These are phyloP conservation scores for Vireo griseus DNA, from an alignment of 2,797 vertebrate species.

Conservation along the genomic window DNA sequence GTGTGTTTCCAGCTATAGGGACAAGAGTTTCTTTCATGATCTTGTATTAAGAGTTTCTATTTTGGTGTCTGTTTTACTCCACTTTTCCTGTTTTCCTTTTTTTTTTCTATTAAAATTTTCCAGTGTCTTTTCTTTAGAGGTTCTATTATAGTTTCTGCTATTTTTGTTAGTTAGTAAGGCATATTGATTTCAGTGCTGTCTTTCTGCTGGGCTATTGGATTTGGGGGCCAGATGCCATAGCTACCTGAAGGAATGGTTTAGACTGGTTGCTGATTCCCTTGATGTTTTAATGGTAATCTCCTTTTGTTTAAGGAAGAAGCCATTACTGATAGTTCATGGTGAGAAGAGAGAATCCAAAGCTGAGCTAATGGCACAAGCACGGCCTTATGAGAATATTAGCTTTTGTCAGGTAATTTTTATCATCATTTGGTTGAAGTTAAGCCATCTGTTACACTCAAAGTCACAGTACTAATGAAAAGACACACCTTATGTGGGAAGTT, in stretches of 20 bases:
- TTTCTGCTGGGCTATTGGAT: not conserved
- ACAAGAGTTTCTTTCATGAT: not conserved
- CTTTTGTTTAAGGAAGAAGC: slow-evolving; percentile 79
- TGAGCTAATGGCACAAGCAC: slow-evolving; percentile 84
- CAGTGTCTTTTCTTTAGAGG: not conserved
- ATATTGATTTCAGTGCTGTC: not conserved
- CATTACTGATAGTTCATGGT: slow-evolving; percentile 89
- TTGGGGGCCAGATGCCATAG: not conserved
- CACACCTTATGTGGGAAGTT: not conserved
- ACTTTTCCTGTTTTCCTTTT: rapidly evolving
- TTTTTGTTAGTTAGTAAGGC: not conserved
- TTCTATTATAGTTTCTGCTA: not conserved
- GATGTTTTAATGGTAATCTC: not conserved
- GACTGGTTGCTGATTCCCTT: not conserved
- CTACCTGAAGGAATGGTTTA: not conserved
- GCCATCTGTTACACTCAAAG: not conserved
- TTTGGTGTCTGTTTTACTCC: not conserved
- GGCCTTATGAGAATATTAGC: slow-evolving; percentile 84
- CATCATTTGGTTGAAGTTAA: not conserved
- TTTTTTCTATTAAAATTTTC: not conserved
- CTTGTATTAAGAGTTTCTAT: not conserved
- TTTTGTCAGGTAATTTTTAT: slow-evolving; percentile 87
- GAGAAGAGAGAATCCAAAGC: slow-evolving; percentile 95
- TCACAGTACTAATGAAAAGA: not conserved
- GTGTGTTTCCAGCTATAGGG: not conserved